Evolutionary conservation across 2,113 vertebrate genomes (phyloP).

Genomic region (Indri indri): DNA sequence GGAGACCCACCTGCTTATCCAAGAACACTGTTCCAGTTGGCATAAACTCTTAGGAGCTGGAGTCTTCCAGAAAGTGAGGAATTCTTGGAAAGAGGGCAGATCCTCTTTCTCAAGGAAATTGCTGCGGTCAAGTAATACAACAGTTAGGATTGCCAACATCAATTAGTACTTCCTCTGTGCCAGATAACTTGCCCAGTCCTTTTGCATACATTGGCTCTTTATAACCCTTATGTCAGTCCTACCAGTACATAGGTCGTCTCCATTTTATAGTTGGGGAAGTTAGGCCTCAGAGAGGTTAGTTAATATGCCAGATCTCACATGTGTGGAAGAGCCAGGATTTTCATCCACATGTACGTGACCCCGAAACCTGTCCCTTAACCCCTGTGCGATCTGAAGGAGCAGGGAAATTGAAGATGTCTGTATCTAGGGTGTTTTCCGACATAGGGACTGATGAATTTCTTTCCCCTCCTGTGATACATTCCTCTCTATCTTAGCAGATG

Average conservation of each 20-base stretch:
- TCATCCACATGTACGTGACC: neutral
- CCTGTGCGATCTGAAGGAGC: neutral
- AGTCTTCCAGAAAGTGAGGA: neutral
- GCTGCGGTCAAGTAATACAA: neutral
- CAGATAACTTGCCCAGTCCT: neutral
- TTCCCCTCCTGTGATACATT: neutral
- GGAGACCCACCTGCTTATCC: neutral
- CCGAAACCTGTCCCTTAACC: neutral
- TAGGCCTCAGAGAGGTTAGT: neutral
- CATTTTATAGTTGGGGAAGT: neutral
- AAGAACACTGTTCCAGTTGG: neutral
- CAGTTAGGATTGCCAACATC: neutral
- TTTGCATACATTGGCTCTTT: neutral
- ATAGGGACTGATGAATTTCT: neutral
- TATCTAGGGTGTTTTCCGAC: neutral
- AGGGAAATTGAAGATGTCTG: neutral
- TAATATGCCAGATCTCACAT: neutral
- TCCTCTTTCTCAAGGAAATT: neutral
- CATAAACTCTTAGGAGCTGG: neutral
- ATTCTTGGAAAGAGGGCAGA: conserved; percentile 39
- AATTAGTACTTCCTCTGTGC: neutral
- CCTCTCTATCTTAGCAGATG: neutral
- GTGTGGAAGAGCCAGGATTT: neutral
- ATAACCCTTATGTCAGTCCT: neutral
- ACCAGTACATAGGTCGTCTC: neutral